Conservation (phyloP, 2,113 vertebrate species). For the Toxotes jaculatrix region DNA sequence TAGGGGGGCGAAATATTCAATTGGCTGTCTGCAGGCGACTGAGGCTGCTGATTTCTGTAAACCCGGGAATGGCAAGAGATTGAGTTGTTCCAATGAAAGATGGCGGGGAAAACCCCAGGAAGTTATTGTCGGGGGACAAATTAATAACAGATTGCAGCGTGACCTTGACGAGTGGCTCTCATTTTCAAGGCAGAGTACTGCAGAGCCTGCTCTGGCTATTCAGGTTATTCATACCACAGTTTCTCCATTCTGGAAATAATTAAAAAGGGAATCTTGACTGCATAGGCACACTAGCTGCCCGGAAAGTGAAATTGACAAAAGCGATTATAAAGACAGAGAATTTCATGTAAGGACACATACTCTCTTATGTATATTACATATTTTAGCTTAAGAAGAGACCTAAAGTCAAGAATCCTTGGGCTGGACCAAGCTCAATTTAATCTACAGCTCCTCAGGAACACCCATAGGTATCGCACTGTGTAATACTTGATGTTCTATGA, state of each 20-base stretch:
- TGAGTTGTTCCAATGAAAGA: conserved; percentile 60
- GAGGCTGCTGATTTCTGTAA: conserved; percentile 66
- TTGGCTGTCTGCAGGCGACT: conserved; percentile 63
- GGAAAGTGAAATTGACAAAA: conserved; percentile 51
- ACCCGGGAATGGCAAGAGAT: conserved; percentile 59
- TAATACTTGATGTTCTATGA: conserved; percentile 24
- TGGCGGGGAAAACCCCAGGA: conserved; percentile 50
- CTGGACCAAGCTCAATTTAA: conserved; percentile 22
- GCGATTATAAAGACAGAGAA: conserved; percentile 11
- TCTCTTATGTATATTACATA: conserved; percentile 29
- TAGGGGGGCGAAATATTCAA: conserved; percentile 63
- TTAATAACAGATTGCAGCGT: conserved; percentile 69
- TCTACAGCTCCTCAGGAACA: conserved; percentile 26
- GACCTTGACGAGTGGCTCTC: conserved; percentile 68
- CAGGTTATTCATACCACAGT: conserved; percentile 35
- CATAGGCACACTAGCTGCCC: conserved; percentile 13
- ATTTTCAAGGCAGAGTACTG: conserved; percentile 34
- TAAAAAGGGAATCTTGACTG: conserved; percentile 53
- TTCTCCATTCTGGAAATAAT: conserved; percentile 48
- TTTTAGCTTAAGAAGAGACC: conserved; percentile 23
- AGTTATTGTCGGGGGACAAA: conserved; percentile 65
- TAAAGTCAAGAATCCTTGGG: conserved; percentile 7
- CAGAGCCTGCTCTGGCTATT: conserved; percentile 21
- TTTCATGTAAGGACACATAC: conserved; percentile 24
- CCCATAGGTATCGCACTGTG: conserved; percentile 8